phyloP scores from a whole-genome alignment of 1,140 invertebrate species.

The Drosophila neocordata region DNA sequence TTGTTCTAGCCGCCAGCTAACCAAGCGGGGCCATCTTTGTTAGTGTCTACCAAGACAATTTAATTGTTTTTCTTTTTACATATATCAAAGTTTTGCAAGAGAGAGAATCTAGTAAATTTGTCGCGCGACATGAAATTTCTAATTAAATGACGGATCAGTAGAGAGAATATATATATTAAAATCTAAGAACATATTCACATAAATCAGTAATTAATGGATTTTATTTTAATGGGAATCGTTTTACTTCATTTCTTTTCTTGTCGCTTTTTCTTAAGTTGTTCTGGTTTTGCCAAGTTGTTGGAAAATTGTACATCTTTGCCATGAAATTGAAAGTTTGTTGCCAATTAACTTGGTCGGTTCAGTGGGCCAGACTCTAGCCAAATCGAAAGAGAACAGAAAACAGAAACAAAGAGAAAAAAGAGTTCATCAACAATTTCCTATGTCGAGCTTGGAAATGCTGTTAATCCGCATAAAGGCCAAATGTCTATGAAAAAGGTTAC shows the following conservation, averaged over 20 bases:
- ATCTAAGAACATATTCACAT: too few species aligned
- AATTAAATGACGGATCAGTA: not conserved
- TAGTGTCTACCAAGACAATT: constrained; percentile 38
- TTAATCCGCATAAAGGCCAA: constrained; percentile 72
- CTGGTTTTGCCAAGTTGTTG: constrained; percentile 39
- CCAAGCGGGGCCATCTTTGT: constrained; percentile 55
- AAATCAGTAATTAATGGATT: too few species aligned
- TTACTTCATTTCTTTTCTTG: constrained; percentile 15
- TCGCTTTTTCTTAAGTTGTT: constrained; percentile 24
- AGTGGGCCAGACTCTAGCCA: constrained; percentile 40
- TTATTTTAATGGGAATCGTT: constrained; percentile 11
- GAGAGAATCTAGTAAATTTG: constrained; percentile 18
- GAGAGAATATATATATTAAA: too few species aligned
- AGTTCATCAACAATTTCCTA: constrained; percentile 28
- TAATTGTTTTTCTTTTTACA: constrained; percentile 63
- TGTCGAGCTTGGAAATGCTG: constrained; percentile 26
- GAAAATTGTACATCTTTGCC: constrained; percentile 54
- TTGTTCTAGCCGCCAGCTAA: constrained; percentile 39
- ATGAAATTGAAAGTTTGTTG: constrained; percentile 73
- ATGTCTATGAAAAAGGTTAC: constrained; percentile 80
- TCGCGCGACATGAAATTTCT: constrained; percentile 7
- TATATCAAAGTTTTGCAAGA: not conserved
- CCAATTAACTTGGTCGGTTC: constrained; percentile 51
- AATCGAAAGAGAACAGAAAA: constrained; percentile 6
- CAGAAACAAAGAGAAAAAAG: not conserved